Evolutionary conservation across 2,888 invertebrate species (phyloP), one percentile per base, ranked within the genome.

Genomic region (Gerris lacustris): DNA sequence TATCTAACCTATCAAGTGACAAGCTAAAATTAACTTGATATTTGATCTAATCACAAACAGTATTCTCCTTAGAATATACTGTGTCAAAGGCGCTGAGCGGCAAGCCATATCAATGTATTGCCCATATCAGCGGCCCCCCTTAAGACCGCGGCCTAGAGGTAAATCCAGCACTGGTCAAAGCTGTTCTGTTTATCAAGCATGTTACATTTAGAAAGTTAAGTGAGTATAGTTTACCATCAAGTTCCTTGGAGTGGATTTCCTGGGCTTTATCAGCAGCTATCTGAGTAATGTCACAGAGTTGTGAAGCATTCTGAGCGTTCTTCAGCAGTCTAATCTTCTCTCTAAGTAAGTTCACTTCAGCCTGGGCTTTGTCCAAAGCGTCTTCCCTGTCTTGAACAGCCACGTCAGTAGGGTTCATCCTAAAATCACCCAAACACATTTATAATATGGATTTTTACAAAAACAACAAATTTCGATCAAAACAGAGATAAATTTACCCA

Each of bases 391-490:
- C 84, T 73, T 86, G 84, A 69, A 88, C 84, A 0, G 88, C 89
- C 73, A 86, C 83, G 0, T 87, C 83, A 0, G 90, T 84, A 0
- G 93, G 93, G 81, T 94, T 94, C 75, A 88, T 85, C 9, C 84
- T 83, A 87, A 81, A 77, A 67, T 62, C 11, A 31, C 55, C 31
- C 55, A 11, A 62, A 62, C 15, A n/a, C 43, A 69, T 44, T 44
- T 15, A 67, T 55, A 18, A 15, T 18, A n/a, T n/a, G n/a, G n/a
- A 6, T 67, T 15, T 67, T 44, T n/a, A 66, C 7, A 7, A 66
- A 66, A 11, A n/a, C 11, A n/a, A 66, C 18, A n/a, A 15, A 66
- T 7, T 7, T n/a, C 11, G 6, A 63, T 63, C 6, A 31, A 63
- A 11, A 63, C 31, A 17, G 44, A 31, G n/a, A 64, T 43, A 6